Evolutionary conservation across 2,888 invertebrate species (phyloP).

Genomic region (Cenopis cana): DNA sequence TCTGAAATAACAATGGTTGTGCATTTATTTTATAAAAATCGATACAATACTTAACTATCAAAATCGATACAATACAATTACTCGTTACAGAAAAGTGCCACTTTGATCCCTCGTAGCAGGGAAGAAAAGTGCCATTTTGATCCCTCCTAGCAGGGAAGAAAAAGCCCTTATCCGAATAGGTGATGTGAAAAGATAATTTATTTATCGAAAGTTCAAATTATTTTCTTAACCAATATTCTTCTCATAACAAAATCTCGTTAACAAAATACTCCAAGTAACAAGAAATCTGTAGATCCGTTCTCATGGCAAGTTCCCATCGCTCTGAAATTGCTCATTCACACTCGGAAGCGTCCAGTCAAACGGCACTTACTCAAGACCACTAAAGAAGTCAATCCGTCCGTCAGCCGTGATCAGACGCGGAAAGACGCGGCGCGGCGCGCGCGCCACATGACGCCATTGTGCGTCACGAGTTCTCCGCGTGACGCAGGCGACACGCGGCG

Average conservation of each 20-base stretch:
- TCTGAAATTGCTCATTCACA: conserved; percentile 44
- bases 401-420: conserved; percentile 46
- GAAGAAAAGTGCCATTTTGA: too few species aligned
- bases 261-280: conserved; percentile 10
- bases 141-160: too few species aligned
- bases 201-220: too few species aligned
- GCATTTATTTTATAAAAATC: too few species aligned
- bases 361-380: conserved; percentile 44
- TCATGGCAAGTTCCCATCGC: conserved; percentile 41
- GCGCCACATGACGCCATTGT: conserved; percentile 69
- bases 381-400: conserved; percentile 43
- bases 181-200: too few species aligned
- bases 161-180: too few species aligned
- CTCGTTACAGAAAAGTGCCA: too few species aligned
- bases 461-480: conserved; percentile 64
- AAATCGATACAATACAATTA: too few species aligned
- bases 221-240: conserved; percentile 1
- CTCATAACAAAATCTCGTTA: conserved; percentile 9
- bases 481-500: conserved; percentile 52
- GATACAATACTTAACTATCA: too few species aligned
- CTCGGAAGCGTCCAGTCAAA: conserved; percentile 44
- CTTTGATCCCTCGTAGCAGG: too few species aligned
- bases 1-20: too few species aligned
- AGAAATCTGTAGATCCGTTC: conserved; percentile 20
- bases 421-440: conserved; percentile 62